phyloP scores from a whole-genome alignment of 2,113 vertebrate genomes.

The Rhadina sibilatrix region DNA sequence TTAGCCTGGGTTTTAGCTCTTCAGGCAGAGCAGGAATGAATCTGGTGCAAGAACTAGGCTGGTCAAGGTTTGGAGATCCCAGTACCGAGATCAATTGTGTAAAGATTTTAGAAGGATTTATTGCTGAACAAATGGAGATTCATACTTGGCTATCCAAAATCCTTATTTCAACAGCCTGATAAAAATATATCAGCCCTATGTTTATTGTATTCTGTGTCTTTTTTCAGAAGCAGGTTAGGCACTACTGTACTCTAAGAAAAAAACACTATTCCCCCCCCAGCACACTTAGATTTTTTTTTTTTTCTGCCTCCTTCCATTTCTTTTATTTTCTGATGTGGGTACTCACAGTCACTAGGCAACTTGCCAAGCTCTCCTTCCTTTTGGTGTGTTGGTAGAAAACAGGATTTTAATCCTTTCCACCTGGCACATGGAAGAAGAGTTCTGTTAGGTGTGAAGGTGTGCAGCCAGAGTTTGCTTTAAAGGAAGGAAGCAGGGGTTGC shows the following conservation, averaged over 20 bases:
- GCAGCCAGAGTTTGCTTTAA: background rate
- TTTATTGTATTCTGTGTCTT: background rate
- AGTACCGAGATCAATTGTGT: background rate
- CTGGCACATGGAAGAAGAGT: background rate
- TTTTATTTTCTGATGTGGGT: background rate
- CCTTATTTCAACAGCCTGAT: background rate
- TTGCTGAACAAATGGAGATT: background rate
- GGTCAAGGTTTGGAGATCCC: background rate
- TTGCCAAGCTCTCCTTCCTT: background rate
- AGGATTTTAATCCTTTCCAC: background rate
- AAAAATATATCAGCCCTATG: background rate
- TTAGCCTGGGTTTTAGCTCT: background rate
- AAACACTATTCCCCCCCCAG: background rate
- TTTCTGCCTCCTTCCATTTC: background rate
- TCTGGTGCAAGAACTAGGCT: background rate
- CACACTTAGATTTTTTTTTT: background rate
- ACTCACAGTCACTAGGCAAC: background rate
- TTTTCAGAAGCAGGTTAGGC: background rate
- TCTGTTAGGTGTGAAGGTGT: background rate
- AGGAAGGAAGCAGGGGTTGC: background rate
- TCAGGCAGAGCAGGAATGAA: background rate
- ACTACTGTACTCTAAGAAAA: background rate
- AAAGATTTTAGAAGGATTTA: background rate
- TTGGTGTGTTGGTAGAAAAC: background rate
- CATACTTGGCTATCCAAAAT: background rate